Evolutionary conservation across 2,888 invertebrate species (phyloP), one percentile per base, ranked within the genome.

Genomic region (Drosophila peninsularis): DNA sequence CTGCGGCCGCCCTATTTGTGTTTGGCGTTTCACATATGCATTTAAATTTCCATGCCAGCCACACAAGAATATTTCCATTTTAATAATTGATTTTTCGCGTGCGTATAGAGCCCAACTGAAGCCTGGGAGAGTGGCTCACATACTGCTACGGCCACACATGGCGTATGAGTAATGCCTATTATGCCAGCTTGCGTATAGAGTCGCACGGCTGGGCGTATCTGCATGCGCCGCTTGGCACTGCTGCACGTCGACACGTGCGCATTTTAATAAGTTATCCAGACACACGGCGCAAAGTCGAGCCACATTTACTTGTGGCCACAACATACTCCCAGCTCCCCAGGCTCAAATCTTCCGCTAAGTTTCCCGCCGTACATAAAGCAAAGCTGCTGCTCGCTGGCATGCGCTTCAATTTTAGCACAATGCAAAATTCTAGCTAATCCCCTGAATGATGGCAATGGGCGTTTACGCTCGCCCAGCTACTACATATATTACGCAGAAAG

Each of bases 31-130:
- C 64, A 67, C 77, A 73, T 75, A 77, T 84, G 82, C 77, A 78
- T 72, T 84, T 71, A 50, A 69, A 76, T 66, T 77, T 75, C 72
- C 49, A 56, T 63, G 67, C 52, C 62, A 14, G 37, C 47, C 75
- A 49, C 47, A 66, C 58, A 64, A 63, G 58, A 70, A 74, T 80
- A 80, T 78, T 83, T 81, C 79, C 83, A 83, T 83, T 85, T 83
- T 75, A 85, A 83, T 83, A 83, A 83, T 83, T 83, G 83, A 83
- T 85, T 83, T 83, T 81, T 83, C 80, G 83, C 85, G 83, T 83
- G 85, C 83, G 83, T 80, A 71, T 57, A 57, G 47, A 56, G 56
- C 64, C 62, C 63, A 69, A 75, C 69, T 68, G 70, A 66, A 58
- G 45, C 45, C 66, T 37, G 19, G 41, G 17, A 52, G 42, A 49